Percentiles rank a stretch among this genome's conserved stretches.
These are phyloP conservation scores for Pseudachorutes palmiensis DNA, from an alignment of 1,140 invertebrate genomes.

Conservation along the genomic window DNA sequence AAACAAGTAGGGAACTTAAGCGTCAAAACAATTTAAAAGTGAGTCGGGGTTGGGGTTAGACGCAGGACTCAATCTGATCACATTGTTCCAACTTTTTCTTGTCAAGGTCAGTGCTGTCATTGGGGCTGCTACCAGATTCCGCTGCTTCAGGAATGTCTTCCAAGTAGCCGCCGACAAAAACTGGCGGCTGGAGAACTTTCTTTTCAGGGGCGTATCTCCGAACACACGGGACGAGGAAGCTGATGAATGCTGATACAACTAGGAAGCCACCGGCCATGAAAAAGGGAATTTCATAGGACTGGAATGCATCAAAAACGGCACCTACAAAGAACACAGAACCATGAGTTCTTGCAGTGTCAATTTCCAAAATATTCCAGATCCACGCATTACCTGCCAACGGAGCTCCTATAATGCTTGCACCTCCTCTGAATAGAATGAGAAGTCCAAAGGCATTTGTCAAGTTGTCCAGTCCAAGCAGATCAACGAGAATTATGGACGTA, in stretches of 20 bases:
- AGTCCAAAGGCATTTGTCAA: conserved; percentile 94
- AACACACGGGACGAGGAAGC: conserved; percentile 70
- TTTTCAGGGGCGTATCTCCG: conserved; percentile 53
- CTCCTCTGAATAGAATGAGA: conserved; percentile 86
- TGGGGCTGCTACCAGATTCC: conserved; percentile 41
- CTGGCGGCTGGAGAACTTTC: conserved; percentile 59
- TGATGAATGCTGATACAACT: conserved; percentile 69
- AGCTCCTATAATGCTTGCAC: conserved; percentile 71
- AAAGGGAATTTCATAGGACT: conserved; percentile 79
- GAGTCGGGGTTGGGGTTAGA: too few relatives aligned
- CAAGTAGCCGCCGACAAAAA: conserved; percentile 69
- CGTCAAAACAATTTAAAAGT: too few relatives aligned
- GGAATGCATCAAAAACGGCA: conserved; percentile 75
- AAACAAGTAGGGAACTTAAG: too few relatives aligned
- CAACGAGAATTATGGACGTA: conserved; percentile 94
- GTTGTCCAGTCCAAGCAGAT: conserved; percentile 87
- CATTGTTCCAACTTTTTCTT: conserved; percentile 22
- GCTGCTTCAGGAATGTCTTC: conserved; percentile 61
- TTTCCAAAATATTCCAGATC: too few relatives aligned
- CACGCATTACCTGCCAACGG: conserved; percentile 57
- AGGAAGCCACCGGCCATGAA: conserved; percentile 85
- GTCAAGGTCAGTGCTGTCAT: conserved; percentile 9
- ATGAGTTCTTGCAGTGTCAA: too few relatives aligned
- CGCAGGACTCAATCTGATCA: conserved; percentile 28
- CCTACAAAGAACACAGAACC: conserved; percentile 53